Conservation (phyloP, 1,140 invertebrate species). For the Teleopsis dalmanni region DNA sequence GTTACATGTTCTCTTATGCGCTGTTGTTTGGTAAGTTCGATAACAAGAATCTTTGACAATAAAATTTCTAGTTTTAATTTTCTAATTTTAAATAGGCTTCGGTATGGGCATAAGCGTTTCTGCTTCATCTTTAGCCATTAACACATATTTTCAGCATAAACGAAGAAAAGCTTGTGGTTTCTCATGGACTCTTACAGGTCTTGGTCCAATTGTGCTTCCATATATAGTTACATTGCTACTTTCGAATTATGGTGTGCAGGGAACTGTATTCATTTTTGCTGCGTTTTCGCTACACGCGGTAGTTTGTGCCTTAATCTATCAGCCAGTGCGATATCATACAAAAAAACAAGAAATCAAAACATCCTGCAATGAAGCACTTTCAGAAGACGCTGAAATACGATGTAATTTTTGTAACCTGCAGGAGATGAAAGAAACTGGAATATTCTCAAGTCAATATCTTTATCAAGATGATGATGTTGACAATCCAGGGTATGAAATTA, state of each 20-base stretch:
- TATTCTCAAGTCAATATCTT: conserved; percentile 59
- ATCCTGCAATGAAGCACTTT: background rate
- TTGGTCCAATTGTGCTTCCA: conserved; percentile 52
- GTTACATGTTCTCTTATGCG: conserved; percentile 54
- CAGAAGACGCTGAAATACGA: background rate
- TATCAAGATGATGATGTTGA: conserved; percentile 57
- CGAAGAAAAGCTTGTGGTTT: conserved; percentile 51
- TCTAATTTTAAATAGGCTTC: conserved; percentile 44
- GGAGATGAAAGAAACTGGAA: conserved; percentile 37
- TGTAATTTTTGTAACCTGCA: conserved; percentile 35
- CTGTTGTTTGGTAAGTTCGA: conserved; percentile 50
- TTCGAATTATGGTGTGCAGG: conserved; percentile 48
- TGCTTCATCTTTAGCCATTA: conserved; percentile 53
- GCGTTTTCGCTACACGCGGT: conserved; percentile 53
- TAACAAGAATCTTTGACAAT: background rate
- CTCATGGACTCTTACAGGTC: conserved; percentile 52
- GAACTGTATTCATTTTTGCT: conserved; percentile 51
- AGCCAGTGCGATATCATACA: conserved; percentile 56
- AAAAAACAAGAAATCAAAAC: background rate
- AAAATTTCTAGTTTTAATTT: conserved; percentile 6
- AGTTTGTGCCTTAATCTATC: conserved; percentile 51
- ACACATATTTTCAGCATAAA: conserved; percentile 54
- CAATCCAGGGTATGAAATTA: conserved; percentile 56
- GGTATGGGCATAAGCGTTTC: conserved; percentile 55
- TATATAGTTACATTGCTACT: conserved; percentile 50